Conservation (phyloP, 2,888 invertebrate genomes). For the Lithophane leautieri region DNA sequence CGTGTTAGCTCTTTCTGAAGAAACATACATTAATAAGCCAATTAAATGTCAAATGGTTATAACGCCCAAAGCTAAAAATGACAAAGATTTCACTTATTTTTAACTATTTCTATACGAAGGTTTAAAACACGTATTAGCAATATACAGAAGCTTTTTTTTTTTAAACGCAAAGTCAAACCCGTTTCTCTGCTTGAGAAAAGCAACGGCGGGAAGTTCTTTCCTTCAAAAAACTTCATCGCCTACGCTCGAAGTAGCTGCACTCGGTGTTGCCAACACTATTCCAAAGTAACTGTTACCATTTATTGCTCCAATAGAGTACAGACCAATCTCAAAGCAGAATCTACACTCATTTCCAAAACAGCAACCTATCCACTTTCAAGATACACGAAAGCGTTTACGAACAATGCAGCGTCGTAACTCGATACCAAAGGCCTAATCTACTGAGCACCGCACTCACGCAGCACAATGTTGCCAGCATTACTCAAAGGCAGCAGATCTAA, state of each 20-base stretch:
- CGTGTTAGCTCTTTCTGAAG: conserved; percentile 14
- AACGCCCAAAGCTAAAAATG: neutral
- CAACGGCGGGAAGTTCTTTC: too few species aligned
- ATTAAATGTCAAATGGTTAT: too few species aligned
- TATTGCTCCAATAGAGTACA: neutral
- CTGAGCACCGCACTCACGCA: conserved; percentile 36
- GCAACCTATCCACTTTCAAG: conserved; percentile 8
- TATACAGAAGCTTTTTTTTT: too few species aligned
- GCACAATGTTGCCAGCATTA: conserved; percentile 49
- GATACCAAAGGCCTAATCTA: conserved; percentile 56
- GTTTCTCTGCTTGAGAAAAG: too few species aligned
- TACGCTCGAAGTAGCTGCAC: too few species aligned
- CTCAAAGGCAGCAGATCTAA: conserved; percentile 56
- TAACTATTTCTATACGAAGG: too few species aligned
- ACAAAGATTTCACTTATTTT: neutral
- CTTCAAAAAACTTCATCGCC: too few species aligned
- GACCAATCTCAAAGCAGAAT: conserved; percentile 1
- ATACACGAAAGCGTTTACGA: conserved; percentile 11
- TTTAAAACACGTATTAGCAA: too few species aligned
- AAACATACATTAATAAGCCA: too few species aligned
- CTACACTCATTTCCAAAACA: conserved; percentile 9
- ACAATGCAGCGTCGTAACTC: conserved; percentile 41
- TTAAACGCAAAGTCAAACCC: too few species aligned
- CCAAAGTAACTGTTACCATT: neutral
- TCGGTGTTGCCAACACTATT: too few species aligned